phyloP scores from a whole-genome alignment of 2,797 vertebrate species.

The Mastacembelus armatus region DNA sequence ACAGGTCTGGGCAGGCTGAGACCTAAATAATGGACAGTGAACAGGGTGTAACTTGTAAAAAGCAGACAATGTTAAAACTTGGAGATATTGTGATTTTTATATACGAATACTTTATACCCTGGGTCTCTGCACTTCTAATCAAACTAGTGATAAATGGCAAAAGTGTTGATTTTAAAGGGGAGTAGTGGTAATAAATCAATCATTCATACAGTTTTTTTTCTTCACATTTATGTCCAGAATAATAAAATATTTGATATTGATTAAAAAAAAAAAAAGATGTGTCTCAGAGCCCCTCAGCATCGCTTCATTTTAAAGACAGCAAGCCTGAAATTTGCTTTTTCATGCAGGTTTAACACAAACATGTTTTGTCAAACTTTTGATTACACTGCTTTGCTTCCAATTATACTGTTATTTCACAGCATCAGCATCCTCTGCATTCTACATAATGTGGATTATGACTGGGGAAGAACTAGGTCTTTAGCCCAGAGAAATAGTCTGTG shows the following conservation, averaged over 20 bases:
- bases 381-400: constrained; percentile 20
- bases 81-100: constrained; percentile 24
- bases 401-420: constrained; percentile 16
- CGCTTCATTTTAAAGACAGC: constrained; percentile 8
- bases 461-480: constrained; percentile 37
- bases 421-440: no score
- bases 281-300: not conserved
- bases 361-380: constrained; percentile 16
- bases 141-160: not conserved
- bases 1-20: not conserved
- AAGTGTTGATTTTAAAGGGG: no score
- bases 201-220: constrained; percentile 16
- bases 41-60: constrained; percentile 1
- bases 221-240: constrained; percentile 10
- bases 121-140: constrained; percentile 19
- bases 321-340: constrained; percentile 1
- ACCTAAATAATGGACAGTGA: no score
- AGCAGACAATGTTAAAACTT: not conserved
- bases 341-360: constrained; percentile 9
- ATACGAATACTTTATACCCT: no score
- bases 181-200: not conserved
- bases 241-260: not conserved
- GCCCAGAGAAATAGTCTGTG: constrained; percentile 39
- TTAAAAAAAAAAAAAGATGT: no score
- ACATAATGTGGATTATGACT: constrained; percentile 18